A percentile compares a stretch with the other conserved stretches of the same genome.
phyloP scores from a whole-genome alignment of 2,888 invertebrate genomes.

The Torymus texanus region DNA sequence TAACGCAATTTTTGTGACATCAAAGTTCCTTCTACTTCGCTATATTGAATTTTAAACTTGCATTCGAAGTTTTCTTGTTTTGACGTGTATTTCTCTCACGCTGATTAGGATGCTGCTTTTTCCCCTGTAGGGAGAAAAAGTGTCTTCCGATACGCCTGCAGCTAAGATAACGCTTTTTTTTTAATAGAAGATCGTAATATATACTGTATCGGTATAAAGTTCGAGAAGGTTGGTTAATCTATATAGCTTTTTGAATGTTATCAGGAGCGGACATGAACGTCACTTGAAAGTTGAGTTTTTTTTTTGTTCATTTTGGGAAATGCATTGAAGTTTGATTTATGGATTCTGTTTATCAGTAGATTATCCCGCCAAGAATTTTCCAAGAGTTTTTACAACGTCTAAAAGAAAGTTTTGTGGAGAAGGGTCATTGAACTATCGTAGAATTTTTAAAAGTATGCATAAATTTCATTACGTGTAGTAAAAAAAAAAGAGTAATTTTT shows the following conservation, averaged over 20 bases:
- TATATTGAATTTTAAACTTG: too few relatives aligned
- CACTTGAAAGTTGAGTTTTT: constrained; percentile 1
- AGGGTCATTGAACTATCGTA: too few relatives aligned
- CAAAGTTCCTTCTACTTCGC: background rate
- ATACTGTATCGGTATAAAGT: background rate
- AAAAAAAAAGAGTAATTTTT: too few relatives aligned
- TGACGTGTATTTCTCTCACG: background rate
- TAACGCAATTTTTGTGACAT: too few relatives aligned
- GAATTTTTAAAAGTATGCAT: too few relatives aligned
- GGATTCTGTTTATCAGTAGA: constrained; percentile 10
- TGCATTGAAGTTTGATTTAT: constrained; percentile 38
- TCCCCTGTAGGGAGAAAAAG: too few relatives aligned
- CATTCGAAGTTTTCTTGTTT: too few relatives aligned
- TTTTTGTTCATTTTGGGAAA: background rate
- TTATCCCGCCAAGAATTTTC: background rate
- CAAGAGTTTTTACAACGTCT: background rate
- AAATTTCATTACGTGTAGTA: too few relatives aligned
- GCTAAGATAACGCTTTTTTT: too few relatives aligned
- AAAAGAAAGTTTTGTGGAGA: too few relatives aligned
- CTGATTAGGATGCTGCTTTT: too few relatives aligned
- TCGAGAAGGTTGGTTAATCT: background rate
- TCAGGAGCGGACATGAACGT: background rate
- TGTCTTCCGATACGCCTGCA: too few relatives aligned
- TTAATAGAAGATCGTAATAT: background rate
- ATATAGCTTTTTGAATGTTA: background rate